Conservation (phyloP, 2,113 vertebrate genomes). For the Phaethon lepturus region DNA sequence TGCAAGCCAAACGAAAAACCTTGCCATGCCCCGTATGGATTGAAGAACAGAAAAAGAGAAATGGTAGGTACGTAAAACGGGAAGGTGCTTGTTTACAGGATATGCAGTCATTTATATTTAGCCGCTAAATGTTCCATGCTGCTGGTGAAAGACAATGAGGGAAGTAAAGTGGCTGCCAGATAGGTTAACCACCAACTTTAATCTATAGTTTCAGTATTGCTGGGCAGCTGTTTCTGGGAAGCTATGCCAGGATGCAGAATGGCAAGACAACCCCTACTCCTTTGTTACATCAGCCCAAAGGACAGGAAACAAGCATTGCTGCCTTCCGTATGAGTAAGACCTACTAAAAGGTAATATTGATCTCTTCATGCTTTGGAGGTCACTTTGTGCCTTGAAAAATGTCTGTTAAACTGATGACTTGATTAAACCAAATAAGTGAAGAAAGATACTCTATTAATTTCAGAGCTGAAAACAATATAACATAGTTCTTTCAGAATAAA, state of each 20-base stretch:
- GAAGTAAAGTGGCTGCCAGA: background rate
- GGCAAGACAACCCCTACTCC: background rate
- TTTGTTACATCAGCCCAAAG: background rate
- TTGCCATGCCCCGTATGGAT: fast-evolving
- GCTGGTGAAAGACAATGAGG: background rate
- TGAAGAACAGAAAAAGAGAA: background rate
- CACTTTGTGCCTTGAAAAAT: background rate
- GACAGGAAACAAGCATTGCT: background rate
- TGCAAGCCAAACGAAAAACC: background rate
- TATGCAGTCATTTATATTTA: background rate
- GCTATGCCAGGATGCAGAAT: background rate
- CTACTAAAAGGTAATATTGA: background rate
- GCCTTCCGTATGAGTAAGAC: background rate
- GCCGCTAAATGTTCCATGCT: background rate
- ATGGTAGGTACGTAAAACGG: background rate
- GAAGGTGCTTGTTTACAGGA: background rate
- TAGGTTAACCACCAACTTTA: background rate
- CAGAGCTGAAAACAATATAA: background rate
- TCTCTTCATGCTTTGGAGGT: background rate
- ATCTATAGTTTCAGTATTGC: background rate
- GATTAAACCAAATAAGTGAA: background rate
- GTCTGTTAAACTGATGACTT: background rate
- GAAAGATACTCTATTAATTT: background rate
- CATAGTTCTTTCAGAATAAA: background rate
- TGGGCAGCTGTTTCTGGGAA: background rate